Conservation (phyloP, 2,797 vertebrate species). For the Cirrhinus molitorella region DNA sequence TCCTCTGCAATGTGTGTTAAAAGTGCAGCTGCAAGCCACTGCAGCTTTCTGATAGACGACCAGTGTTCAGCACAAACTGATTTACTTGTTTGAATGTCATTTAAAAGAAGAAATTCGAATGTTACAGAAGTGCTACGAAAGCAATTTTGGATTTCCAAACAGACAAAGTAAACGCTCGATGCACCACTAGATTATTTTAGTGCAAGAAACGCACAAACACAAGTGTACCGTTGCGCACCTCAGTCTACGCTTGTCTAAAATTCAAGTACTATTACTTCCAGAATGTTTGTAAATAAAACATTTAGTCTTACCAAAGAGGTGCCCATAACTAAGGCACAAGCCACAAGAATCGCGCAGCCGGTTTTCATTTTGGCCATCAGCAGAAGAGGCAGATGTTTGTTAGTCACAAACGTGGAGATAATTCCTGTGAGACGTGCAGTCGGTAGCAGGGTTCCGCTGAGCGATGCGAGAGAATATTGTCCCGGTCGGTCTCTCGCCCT, state of each 20-base stretch:
- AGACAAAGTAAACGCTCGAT: slow-evolving; percentile 22
- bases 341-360: slow-evolving; percentile 74
- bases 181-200: slow-evolving; percentile 15
- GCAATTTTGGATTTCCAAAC: slow-evolving; percentile 9
- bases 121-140: slow-evolving; percentile 31
- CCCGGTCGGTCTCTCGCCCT: slow-evolving; percentile 80
- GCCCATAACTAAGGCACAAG: slow-evolving; percentile 75
- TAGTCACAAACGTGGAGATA: slow-evolving; percentile 66
- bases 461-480: slow-evolving; percentile 67
- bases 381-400: slow-evolving; percentile 37
- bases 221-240: neutral
- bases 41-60: slow-evolving; percentile 29
- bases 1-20: slow-evolving; percentile 57
- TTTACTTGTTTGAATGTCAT: neutral
- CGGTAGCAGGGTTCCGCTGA: slow-evolving; percentile 59
- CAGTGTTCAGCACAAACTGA: slow-evolving; percentile 19
- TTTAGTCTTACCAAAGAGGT: slow-evolving; percentile 81
- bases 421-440: slow-evolving; percentile 70
- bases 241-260: neutral
- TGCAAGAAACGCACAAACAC: neutral
- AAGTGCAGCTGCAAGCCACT: slow-evolving; percentile 59
- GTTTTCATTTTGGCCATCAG: slow-evolving; percentile 75
- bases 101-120: neutral
- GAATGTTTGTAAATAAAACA: slow-evolving; percentile 59
- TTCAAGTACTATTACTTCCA: slow-evolving; percentile 53